Evolutionary conservation across 1,140 invertebrate species (phyloP).

Genomic region (Araneus ventricosus): DNA sequence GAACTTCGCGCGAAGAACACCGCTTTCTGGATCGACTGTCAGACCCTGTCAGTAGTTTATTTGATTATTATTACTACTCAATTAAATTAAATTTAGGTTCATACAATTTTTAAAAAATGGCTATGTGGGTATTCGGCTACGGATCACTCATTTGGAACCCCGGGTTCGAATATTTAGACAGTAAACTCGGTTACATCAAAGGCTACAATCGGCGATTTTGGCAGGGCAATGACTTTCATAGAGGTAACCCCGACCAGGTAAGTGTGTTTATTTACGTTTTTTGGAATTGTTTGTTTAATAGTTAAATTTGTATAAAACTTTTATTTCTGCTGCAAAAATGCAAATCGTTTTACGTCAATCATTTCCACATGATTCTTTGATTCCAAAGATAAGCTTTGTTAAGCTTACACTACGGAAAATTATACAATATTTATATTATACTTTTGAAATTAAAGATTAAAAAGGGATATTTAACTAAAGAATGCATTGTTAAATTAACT

Average conservation of each 20-base stretch:
- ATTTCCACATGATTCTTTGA: too few species aligned
- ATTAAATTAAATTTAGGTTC: not conserved
- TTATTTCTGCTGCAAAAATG: too few species aligned
- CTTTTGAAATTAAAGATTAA: not conserved
- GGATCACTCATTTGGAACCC: conserved; percentile 93
- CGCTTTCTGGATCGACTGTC: not conserved
- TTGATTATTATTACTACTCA: not conserved
- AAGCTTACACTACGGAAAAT: too few species aligned
- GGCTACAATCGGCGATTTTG: conserved; percentile 90
- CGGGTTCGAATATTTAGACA: conserved; percentile 88
- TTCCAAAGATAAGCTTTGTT: too few species aligned
- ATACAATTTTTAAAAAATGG: conserved; percentile 1
- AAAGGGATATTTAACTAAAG: not conserved
- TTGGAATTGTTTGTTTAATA: too few species aligned
- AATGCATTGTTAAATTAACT: too few species aligned
- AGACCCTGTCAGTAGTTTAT: not conserved
- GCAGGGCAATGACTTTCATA: conserved; percentile 91
- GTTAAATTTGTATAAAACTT: too few species aligned
- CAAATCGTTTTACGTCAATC: too few species aligned
- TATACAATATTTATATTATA: too few species aligned
- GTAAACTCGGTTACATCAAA: conserved; percentile 86
- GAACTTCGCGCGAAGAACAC: not conserved
- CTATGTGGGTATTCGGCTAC: conserved; percentile 91
- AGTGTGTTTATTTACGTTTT: conserved; percentile 73
- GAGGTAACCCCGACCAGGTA: conserved; percentile 89